Conservation (phyloP, 2,113 vertebrate genomes). For the Laterallus jamaicensis region DNA sequence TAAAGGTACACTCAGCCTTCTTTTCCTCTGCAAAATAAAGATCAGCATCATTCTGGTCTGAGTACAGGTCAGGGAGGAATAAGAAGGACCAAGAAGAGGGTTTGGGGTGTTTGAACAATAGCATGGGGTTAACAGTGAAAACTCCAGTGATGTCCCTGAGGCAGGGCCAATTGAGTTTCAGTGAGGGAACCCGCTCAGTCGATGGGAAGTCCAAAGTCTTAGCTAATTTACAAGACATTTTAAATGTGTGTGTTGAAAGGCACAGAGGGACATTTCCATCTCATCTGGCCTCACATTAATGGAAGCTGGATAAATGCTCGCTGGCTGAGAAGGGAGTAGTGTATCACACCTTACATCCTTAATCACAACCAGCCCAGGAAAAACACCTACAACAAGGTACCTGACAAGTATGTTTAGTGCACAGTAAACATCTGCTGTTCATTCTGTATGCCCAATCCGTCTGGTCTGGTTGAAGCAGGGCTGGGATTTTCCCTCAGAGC, state of each 20-base stretch:
- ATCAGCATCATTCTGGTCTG: neutral
- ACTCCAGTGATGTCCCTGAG: neutral
- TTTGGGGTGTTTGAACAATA: neutral
- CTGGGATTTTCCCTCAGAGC: neutral
- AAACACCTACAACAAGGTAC: neutral
- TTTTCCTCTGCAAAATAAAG: neutral
- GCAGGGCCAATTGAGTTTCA: neutral
- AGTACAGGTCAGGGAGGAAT: neutral
- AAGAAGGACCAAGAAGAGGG: neutral
- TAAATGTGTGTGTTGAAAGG: constrained; percentile 6
- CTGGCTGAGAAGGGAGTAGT: neutral
- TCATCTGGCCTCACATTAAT: neutral
- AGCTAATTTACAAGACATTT: constrained; percentile 12
- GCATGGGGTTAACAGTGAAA: neutral
- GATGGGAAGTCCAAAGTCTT: neutral
- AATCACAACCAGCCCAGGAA: neutral
- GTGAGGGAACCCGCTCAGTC: neutral
- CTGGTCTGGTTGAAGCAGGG: neutral
- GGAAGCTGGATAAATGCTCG: neutral
- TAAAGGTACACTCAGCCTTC: neutral
- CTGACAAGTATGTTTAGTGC: neutral
- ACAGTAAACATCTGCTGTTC: neutral
- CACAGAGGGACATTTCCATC: constrained; percentile 7
- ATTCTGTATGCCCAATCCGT: neutral
- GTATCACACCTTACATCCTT: neutral